Conservation (phyloP, 2,113 vertebrate genomes). For the Alligator sinensis region DNA sequence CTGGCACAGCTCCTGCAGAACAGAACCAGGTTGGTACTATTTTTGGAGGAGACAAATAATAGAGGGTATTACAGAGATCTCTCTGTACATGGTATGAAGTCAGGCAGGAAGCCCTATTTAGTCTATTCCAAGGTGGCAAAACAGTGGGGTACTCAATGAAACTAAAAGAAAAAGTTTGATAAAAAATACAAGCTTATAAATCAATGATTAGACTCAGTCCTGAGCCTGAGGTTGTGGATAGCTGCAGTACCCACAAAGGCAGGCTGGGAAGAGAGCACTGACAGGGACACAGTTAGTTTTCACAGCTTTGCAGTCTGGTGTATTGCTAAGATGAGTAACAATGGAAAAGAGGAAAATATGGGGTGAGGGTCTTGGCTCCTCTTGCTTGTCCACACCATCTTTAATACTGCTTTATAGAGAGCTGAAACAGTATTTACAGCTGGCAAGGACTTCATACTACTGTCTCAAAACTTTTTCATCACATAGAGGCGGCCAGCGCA, state of each 20-base stretch:
- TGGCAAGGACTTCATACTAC: neutral
- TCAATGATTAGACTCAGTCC: neutral
- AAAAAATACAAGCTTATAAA: neutral
- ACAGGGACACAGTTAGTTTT: neutral
- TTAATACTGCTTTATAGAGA: neutral
- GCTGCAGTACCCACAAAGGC: neutral
- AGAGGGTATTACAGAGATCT: neutral
- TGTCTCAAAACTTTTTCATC: neutral
- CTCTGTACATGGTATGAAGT: neutral
- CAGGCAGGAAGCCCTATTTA: neutral
- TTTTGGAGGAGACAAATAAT: neutral
- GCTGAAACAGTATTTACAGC: neutral
- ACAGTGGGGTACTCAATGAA: neutral
- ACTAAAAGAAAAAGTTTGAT: neutral
- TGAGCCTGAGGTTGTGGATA: neutral
- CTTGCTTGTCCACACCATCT: neutral
- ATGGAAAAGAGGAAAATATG: neutral
- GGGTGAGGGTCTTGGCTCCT: neutral
- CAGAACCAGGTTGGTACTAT: neutral
- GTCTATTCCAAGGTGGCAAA: neutral
- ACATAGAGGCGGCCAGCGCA: neutral
- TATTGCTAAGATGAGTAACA: neutral
- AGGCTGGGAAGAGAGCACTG: neutral
- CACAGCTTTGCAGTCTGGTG: neutral
- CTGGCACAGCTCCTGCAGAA: neutral